Conservation (phyloP, 1,140 invertebrate species). For the Prorops nasuta region DNA sequence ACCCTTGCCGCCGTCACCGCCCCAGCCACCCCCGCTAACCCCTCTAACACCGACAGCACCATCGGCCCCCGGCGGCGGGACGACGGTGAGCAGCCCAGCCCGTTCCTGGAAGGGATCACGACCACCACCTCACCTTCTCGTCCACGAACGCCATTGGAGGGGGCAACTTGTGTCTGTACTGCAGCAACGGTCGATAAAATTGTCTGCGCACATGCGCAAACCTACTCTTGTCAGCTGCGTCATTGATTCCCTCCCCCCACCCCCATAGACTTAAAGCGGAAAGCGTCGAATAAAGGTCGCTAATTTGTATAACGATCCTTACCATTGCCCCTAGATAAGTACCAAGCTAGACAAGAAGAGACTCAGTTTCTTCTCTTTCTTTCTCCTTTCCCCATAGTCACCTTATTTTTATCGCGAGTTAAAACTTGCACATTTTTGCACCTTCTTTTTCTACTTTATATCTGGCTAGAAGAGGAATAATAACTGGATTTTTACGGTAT, state of each 20-base stretch:
- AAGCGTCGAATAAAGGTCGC: slow-evolving; percentile 31
- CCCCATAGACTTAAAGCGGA: slow-evolving; percentile 48
- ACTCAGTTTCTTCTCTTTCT: no score
- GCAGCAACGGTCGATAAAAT: slow-evolving; percentile 52
- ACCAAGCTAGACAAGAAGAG: no score
- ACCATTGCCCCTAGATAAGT: no score
- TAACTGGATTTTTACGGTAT: no score
- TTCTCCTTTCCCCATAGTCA: background rate
- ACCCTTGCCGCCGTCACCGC: slow-evolving; percentile 1
- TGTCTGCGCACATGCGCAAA: slow-evolving; percentile 51
- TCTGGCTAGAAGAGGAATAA: no score
- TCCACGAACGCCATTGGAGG: slow-evolving; percentile 30
- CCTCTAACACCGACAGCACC: no score
- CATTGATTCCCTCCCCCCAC: slow-evolving; percentile 42
- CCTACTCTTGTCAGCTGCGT: slow-evolving; percentile 50
- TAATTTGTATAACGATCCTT: slow-evolving; percentile 35
- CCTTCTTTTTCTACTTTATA: no score
- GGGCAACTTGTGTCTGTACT: slow-evolving; percentile 51
- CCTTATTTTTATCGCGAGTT: no score
- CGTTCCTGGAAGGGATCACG: slow-evolving; percentile 27
- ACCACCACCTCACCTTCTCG: slow-evolving; percentile 1
- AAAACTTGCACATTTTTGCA: no score
- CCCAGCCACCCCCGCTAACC: slow-evolving; percentile 12
- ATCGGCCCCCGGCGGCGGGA: background rate
- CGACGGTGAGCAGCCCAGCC: slow-evolving; percentile 7